Conservation (phyloP, 1,140 invertebrate genomes). For the Wiebesia pumilae region DNA sequence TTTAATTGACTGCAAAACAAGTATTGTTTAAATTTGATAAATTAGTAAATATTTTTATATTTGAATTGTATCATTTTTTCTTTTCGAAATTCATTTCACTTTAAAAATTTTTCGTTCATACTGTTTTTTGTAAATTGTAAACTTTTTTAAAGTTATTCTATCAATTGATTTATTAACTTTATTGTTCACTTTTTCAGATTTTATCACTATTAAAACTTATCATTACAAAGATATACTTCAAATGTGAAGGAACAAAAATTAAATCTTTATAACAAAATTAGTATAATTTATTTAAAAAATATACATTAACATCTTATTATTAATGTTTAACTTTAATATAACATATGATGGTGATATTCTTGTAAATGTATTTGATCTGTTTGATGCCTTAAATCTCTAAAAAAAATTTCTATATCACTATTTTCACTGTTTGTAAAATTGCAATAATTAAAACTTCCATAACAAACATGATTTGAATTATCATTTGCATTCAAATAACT, state of each 20-base stretch:
- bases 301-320: constrained; percentile 7
- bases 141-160: too few species aligned
- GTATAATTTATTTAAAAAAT: constrained; percentile 35
- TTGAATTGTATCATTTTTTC: too few species aligned
- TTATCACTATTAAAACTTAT: too few species aligned
- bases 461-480: constrained; percentile 19
- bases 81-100: too few species aligned
- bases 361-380: constrained; percentile 65
- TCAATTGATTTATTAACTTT: too few species aligned
- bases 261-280: not conserved
- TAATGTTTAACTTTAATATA: constrained; percentile 43
- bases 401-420: constrained; percentile 61
- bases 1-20: too few species aligned
- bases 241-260: not conserved
- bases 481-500: not conserved
- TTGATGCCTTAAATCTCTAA: constrained; percentile 59
- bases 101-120: too few species aligned
- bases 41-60: too few species aligned
- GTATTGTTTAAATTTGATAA: too few species aligned
- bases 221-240: not conserved
- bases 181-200: too few species aligned
- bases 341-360: constrained; percentile 64
- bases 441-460: constrained; percentile 39
- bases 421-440: constrained; percentile 25
- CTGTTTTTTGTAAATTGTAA: too few species aligned